Evolutionary conservation across 2,113 vertebrate species (phyloP).

Genomic region (Panthera tigris): DNA sequence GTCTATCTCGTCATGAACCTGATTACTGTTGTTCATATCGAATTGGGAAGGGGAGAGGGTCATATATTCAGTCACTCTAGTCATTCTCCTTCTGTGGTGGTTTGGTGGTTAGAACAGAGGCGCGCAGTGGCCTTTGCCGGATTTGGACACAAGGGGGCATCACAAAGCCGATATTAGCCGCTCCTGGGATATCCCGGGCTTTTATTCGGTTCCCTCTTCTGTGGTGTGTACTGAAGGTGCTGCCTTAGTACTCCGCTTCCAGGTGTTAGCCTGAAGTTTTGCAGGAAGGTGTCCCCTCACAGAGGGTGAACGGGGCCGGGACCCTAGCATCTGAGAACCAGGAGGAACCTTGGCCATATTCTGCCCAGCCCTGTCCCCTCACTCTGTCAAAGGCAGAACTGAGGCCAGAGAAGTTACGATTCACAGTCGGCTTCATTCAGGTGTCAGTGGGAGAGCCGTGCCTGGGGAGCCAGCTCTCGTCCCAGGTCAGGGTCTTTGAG

Average conservation of each 20-base stretch:
- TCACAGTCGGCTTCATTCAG: background rate
- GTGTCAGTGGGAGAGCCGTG: background rate
- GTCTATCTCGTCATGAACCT: background rate
- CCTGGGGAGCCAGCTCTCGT: background rate
- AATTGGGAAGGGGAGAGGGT: background rate
- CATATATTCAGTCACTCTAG: rapidly evolving
- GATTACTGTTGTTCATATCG: background rate
- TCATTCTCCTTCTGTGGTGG: background rate
- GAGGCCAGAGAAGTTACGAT: background rate
- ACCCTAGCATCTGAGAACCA: background rate
- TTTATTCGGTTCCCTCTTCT: background rate
- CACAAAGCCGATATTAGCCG: background rate
- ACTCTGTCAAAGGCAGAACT: background rate
- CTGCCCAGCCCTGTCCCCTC: background rate
- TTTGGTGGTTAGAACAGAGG: background rate
- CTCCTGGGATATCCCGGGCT: background rate
- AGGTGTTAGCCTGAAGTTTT: background rate
- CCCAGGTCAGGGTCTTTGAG: background rate
- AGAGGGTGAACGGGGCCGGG: background rate
- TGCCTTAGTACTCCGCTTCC: background rate
- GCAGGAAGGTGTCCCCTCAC: background rate
- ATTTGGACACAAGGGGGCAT: constrained; percentile 34
- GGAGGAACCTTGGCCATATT: background rate
- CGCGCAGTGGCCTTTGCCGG: background rate
- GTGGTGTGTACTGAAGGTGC: background rate